A percentile compares a stretch with the other conserved stretches of the same genome.
These are phyloP conservation scores for Teinopalpus imperialis DNA, from an alignment of 2,888 invertebrate species.

Conservation along the genomic window DNA sequence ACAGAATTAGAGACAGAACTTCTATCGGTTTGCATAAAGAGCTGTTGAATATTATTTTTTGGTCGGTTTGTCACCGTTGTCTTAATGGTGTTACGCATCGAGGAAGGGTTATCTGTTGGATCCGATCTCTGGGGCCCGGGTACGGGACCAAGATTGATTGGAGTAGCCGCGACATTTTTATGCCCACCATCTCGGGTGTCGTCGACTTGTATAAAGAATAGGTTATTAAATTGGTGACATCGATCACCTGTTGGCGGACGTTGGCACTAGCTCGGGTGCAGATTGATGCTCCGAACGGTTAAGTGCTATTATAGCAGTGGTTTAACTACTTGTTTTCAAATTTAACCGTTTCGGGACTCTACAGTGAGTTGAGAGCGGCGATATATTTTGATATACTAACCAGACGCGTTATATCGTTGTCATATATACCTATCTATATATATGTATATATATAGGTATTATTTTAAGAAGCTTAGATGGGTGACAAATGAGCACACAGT, in stretches of 20 bases:
- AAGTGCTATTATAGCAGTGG: no score
- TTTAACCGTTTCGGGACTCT: no score
- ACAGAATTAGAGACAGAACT: conserved; percentile 45
- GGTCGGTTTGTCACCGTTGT: conserved; percentile 81
- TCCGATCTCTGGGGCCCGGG: conserved; percentile 70
- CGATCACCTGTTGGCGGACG: conserved; percentile 56
- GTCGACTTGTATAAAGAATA: conserved; percentile 64
- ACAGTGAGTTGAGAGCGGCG: no score
- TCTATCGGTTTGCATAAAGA: conserved; percentile 46
- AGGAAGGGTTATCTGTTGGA: conserved; percentile 76
- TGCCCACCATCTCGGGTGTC: conserved; percentile 70
- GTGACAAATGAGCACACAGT: no score
- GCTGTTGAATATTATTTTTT: conserved; percentile 79
- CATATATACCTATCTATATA: no score
- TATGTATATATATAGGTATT: no score
- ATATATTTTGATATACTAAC: no score
- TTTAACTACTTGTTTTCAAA: no score
- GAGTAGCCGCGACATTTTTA: conserved; percentile 73
- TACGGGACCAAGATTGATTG: conserved; percentile 77
- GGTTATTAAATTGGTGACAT: conserved; percentile 76
- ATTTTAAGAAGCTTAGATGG: no score
- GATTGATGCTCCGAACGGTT: conserved; percentile 31
- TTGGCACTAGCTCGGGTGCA: conserved; percentile 39
- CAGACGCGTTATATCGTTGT: no score
- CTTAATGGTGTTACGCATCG: conserved; percentile 81